Percentiles rank a stretch among this genome's conserved stretches.
Conservation (phyloP, 2,888 invertebrate species). For the Chrysina gloriosa region DNA sequence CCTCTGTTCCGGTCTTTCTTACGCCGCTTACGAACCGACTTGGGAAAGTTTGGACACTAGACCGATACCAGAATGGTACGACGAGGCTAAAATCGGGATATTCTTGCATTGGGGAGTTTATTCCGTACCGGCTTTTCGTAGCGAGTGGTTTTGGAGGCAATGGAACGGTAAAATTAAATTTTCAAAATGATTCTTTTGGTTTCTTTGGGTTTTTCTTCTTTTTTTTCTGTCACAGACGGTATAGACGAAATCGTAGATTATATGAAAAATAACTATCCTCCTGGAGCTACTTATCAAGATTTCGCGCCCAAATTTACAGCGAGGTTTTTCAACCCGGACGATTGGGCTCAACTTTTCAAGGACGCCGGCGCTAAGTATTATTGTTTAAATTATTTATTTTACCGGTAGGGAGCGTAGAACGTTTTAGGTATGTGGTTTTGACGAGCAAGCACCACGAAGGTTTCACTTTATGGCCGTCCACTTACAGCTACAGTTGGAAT, state of each 20-base stretch:
- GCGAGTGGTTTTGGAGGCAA: slow-evolving; percentile 80
- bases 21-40: not conserved
- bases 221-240: not conserved
- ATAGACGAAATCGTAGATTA: slow-evolving; percentile 70
- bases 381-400: not conserved
- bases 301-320: slow-evolving; percentile 91
- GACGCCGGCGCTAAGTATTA: slow-evolving; percentile 82
- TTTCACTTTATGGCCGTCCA: slow-evolving; percentile 84
- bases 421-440: slow-evolving; percentile 78
- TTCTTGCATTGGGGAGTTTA: slow-evolving; percentile 40
- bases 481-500: slow-evolving; percentile 85
- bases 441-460: slow-evolving; percentile 92
- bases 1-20: not conserved
- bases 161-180: slow-evolving; percentile 78
- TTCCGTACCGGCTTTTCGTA: slow-evolving; percentile 30
- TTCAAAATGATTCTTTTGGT: not conserved
- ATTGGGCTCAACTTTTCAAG: slow-evolving; percentile 86
- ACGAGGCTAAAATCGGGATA: slow-evolving; percentile 38
- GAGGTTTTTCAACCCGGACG: slow-evolving; percentile 85
- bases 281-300: slow-evolving; percentile 90
- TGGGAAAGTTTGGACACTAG: slow-evolving; percentile 38
- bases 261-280: slow-evolving; percentile 86
- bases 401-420: not conserved
- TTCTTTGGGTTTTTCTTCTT: not conserved
- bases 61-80: slow-evolving; percentile 39